Evolutionary conservation across 1,140 invertebrate genomes (phyloP).

Genomic region (Littorina saxatilis): DNA sequence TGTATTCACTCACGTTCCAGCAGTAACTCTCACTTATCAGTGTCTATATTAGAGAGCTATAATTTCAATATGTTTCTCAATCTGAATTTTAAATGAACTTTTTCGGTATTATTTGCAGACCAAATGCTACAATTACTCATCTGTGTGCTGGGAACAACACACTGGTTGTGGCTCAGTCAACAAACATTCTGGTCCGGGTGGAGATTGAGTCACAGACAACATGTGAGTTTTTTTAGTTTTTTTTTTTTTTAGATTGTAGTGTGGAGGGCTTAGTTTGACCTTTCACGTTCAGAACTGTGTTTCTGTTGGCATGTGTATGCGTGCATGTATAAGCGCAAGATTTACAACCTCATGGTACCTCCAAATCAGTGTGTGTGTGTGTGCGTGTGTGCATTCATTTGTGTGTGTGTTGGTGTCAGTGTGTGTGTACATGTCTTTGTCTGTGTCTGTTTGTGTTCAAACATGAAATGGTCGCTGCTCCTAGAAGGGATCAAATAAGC

Average conservation of each 20-base stretch:
- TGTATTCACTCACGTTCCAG: no score
- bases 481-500: no score
- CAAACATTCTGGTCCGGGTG: constrained; percentile 87
- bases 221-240: neutral
- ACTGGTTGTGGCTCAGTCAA: constrained; percentile 89
- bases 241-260: neutral
- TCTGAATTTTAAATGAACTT: no score
- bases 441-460: neutral
- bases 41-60: no score
- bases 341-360: no score
- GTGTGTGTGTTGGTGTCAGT: neutral
- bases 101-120: no score
- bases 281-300: neutral
- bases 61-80: no score
- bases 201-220: constrained; percentile 81
- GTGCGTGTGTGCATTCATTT: neutral
- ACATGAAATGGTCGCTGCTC: no score
- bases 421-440: neutral
- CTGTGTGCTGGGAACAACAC: constrained; percentile 88
- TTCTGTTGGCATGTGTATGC: neutral
- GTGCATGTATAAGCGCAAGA: neutral
- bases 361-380: constrained; percentile 12
- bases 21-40: no score
- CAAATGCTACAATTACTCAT: constrained; percentile 86
- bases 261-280: no score